Evolutionary conservation across 1,140 invertebrate species (phyloP).

Genomic region (Drosophila busckii): DNA sequence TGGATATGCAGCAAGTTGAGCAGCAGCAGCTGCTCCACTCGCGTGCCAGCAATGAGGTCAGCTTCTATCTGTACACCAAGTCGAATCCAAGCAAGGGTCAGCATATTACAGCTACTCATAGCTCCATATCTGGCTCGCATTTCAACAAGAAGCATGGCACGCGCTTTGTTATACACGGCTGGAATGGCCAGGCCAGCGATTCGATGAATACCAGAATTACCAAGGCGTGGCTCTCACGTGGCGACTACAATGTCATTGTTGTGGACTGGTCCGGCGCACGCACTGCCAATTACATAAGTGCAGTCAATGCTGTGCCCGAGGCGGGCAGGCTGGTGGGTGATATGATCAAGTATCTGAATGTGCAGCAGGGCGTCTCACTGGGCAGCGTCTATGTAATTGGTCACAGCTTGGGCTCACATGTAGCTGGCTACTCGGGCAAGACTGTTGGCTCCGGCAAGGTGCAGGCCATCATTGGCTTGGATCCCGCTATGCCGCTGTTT

Average conservation of each 20-base stretch:
- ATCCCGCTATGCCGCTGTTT: constrained; percentile 78
- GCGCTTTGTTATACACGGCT: constrained; percentile 39
- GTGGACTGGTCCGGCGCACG: constrained; percentile 80
- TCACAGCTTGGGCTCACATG: constrained; percentile 76
- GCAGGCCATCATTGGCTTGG: constrained; percentile 63
- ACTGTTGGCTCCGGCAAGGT: constrained; percentile 21
- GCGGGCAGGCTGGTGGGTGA: constrained; percentile 70
- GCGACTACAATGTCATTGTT: constrained; percentile 80
- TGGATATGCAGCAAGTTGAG: constrained; percentile 24
- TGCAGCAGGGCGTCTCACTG: constrained; percentile 40
- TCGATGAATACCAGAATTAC: constrained; percentile 19
- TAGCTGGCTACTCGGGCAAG: constrained; percentile 79
- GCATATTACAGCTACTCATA: constrained; percentile 4
- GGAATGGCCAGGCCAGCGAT: constrained; percentile 17
- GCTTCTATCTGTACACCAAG: constrained; percentile 35
- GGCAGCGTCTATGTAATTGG: constrained; percentile 30
- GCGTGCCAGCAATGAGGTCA: constrained; percentile 5
- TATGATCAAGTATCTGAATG: constrained; percentile 43
- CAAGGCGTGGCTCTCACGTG: constrained; percentile 72
- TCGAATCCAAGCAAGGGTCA: constrained; percentile 3
- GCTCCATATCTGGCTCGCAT: constrained; percentile 9
- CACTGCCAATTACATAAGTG: constrained; percentile 74
- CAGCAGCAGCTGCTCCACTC: constrained; percentile 17
- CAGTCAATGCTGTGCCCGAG: constrained; percentile 75
- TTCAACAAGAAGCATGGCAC: constrained; percentile 28